Conservation (phyloP, 2,888 invertebrate species). For the Eristalis pertinax region DNA sequence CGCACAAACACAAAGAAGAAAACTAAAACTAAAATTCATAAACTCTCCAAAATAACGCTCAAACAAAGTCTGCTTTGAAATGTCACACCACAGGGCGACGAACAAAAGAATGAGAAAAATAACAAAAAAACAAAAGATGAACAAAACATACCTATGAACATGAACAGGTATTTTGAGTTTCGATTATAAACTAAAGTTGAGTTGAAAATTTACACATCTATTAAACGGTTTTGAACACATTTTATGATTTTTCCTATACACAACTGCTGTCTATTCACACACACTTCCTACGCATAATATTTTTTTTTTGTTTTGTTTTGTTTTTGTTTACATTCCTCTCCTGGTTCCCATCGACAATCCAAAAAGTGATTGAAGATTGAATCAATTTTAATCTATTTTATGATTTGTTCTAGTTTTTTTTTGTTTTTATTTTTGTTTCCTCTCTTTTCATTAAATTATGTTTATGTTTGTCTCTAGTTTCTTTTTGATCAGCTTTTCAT, state of each 20-base stretch:
- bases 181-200: slow-evolving; percentile 3
- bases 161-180: slow-evolving; percentile 10
- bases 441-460: slow-evolving; percentile 29
- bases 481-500: slow-evolving; percentile 38
- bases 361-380: slow-evolving; percentile 65
- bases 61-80: background rate
- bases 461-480: slow-evolving; percentile 12
- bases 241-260: slow-evolving; percentile 6
- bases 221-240: slow-evolving; percentile 63
- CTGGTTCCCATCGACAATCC: slow-evolving; percentile 42
- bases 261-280: background rate
- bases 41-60: background rate
- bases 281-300: slow-evolving; percentile 20
- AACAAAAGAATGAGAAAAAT: too few relatives aligned
- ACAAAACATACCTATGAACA: background rate
- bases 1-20: too few relatives aligned
- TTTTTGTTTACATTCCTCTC: slow-evolving; percentile 17
- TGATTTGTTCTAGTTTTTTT: slow-evolving; percentile 57
- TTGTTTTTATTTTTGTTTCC: slow-evolving; percentile 15
- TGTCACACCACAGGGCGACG: background rate
- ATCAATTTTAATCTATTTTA: slow-evolving; percentile 47
- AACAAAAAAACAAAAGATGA: background rate
- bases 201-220: slow-evolving; percentile 54
- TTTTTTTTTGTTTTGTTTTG: background rate
- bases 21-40: background rate